These are phyloP conservation scores for Trissolcus japonicus DNA, from an alignment of 2,888 invertebrate species.

Conservation along the genomic window DNA sequence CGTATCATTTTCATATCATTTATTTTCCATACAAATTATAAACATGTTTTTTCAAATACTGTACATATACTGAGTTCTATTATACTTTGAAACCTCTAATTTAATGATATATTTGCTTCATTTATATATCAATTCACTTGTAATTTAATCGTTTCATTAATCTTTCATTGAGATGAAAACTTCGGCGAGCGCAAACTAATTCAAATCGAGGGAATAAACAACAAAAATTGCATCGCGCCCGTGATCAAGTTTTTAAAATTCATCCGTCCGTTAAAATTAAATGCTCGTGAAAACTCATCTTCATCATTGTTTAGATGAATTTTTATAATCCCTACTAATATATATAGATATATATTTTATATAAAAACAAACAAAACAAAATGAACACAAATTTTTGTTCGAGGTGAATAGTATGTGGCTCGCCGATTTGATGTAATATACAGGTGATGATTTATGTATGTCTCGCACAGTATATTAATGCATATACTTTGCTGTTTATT, in stretches of 20 bases:
- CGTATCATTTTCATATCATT: conserved; percentile 71
- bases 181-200: conserved; percentile 22
- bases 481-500: conserved; percentile 60
- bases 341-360: conserved; percentile 1
- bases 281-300: conserved; percentile 39
- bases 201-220: conserved; percentile 14
- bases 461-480: conserved; percentile 61
- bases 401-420: conserved; percentile 14
- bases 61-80: conserved; percentile 80
- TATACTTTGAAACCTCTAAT: conserved; percentile 77
- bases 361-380: conserved; percentile 6
- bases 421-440: conserved; percentile 68
- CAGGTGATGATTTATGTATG: conserved; percentile 70
- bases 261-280: conserved; percentile 25
- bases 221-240: conserved; percentile 51
- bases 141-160: conserved; percentile 72
- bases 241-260: conserved; percentile 3
- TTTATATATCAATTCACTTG: conserved; percentile 73
- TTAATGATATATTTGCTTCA: conserved; percentile 78
- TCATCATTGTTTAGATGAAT: conserved; percentile 5
- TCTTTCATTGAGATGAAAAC: conserved; percentile 71
- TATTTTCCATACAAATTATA: conserved; percentile 88
- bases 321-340: too few species aligned
- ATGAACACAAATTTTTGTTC: conserved; percentile 32
- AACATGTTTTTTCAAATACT: conserved; percentile 89